Evolutionary conservation across 1,140 invertebrate genomes (phyloP).

Genomic region (Myzus persicae): DNA sequence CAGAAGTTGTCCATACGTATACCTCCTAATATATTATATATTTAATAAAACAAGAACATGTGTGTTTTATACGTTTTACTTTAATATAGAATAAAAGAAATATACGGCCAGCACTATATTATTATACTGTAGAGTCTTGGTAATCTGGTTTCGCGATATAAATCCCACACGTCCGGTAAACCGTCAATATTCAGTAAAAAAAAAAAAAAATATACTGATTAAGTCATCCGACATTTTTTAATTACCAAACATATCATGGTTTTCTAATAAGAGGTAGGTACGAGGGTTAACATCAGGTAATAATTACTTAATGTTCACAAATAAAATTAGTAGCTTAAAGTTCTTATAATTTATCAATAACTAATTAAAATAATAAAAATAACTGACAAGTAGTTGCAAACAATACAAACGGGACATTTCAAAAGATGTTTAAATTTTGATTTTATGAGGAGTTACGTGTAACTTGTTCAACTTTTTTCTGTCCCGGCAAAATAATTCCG

Average conservation of each 20-base stretch:
- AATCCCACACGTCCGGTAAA: neutral
- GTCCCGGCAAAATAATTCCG: neutral
- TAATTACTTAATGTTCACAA: neutral
- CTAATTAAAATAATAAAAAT: neutral
- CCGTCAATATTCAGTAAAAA: neutral
- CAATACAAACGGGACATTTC: neutral
- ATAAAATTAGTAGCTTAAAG: neutral
- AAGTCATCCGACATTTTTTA: neutral
- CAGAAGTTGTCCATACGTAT: neutral
- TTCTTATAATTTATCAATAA: neutral
- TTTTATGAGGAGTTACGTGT: neutral
- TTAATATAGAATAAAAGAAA: neutral
- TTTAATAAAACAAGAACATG: slow-evolving; percentile 19
- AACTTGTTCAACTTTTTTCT: neutral
- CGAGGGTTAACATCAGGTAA: no score
- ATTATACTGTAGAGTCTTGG: neutral
- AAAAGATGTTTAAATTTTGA: neutral
- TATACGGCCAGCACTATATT: neutral
- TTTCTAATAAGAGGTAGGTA: neutral
- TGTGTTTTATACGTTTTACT: slow-evolving; percentile 10
- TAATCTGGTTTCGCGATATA: neutral
- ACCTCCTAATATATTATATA: slow-evolving; percentile 1
- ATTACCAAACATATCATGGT: neutral
- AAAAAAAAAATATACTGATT: neutral
- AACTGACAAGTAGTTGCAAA: neutral